Base-by-base conservation (phyloP, 2,113 vertebrate species). In the Myrmecophaga tridactyla region DNA sequence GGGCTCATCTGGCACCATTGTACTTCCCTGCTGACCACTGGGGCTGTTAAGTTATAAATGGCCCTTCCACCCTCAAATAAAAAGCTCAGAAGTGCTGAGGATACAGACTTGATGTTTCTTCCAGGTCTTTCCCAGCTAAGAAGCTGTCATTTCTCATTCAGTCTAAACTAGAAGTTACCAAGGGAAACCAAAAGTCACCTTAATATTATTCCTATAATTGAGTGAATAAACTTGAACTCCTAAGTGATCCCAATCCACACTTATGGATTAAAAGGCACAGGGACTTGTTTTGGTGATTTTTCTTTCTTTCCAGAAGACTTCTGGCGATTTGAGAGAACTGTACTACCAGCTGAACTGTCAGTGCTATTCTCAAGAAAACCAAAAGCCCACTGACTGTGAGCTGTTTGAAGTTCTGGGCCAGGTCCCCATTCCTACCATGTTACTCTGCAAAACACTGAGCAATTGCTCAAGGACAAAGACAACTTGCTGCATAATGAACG, bases 71-170 rank as follows among this genome's bases (percentile, higher is more conserved):
- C 8, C 34, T 89, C 82, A 41, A 73, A 46, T 2, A 34, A 39
- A 87, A 65, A 39, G 36, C 4, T 81, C 36, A 70, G 48, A 43
- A 91, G 70, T 53, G 18, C 56, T 31, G 31, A 82, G 4, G 72
- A 62, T 23, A 1, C 41, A 86, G 17, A 41, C n/a, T 23, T 39
- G 25, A 7, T 67, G 27, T 63, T 77, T 65, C 48, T 95, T 86
- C 41, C 80, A 69, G 46, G 36, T 53, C 60, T 51, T 69, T 84
- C 51, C 63, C 29, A 31, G 18, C 3, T 62, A 67, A 87, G n/a
- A 70, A 92, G 75, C 8, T 73, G 76, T 34, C 81, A n/a, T 93
- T 93, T 94, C 84, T 58, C 89, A 86, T 13, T 9, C 39, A 56
- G 7, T 48, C 1, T 8, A 70, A 89, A 86, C 51, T 46, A 92